phyloP scores from a whole-genome alignment of 2,113 vertebrate genomes.

The Taxidea taxus region DNA sequence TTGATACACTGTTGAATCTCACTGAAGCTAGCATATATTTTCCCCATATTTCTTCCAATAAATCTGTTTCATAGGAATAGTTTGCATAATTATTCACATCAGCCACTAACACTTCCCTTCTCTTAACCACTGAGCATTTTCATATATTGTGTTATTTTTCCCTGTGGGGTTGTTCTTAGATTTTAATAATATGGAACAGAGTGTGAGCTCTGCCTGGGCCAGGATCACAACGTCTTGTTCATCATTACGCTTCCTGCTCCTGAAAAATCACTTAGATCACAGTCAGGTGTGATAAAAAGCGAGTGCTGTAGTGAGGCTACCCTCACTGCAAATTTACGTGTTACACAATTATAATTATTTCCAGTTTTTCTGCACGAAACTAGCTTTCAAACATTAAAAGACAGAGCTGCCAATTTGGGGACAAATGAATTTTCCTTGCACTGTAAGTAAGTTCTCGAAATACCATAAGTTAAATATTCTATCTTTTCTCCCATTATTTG shows the following conservation, averaged over 20 bases:
- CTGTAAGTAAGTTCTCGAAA: not conserved
- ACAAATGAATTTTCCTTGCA: not conserved
- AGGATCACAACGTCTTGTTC: not conserved
- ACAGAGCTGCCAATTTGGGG: not conserved
- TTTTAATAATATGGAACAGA: not conserved
- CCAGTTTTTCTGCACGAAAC: not conserved
- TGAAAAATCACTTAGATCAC: not conserved
- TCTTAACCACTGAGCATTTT: not conserved
- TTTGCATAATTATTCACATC: not conserved
- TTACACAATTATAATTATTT: not conserved
- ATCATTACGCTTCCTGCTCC: not conserved
- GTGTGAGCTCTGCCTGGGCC: not conserved
- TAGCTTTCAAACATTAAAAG: not conserved
- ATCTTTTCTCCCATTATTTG: not conserved
- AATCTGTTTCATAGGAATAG: not conserved
- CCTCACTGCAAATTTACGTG: not conserved
- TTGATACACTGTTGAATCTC: not conserved
- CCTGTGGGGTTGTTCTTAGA: not conserved
- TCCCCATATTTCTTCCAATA: not conserved
- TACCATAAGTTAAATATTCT: not conserved
- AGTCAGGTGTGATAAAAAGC: not conserved
- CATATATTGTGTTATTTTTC: not conserved
- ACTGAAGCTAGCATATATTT: not conserved
- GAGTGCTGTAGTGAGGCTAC: not conserved
- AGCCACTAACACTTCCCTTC: not conserved